Evolutionary conservation across 2,888 invertebrate species (phyloP).

Genomic region (Dasypogon diadema): DNA sequence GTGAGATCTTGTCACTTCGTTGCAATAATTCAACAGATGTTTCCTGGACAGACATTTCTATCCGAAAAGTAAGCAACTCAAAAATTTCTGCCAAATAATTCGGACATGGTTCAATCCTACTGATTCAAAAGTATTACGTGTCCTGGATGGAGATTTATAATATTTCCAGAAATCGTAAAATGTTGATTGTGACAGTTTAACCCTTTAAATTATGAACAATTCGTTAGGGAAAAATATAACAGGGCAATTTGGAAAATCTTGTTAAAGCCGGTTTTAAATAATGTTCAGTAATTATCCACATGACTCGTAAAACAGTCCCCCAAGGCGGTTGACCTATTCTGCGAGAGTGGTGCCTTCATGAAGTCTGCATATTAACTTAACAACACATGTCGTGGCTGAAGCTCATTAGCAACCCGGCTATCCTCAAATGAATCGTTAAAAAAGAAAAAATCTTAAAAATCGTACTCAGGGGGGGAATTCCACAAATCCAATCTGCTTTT

Average conservation of each 20-base stretch:
- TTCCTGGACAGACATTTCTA: too few relatives aligned
- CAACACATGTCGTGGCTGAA: constrained; percentile 45
- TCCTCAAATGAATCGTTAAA: constrained; percentile 18
- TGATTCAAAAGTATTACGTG: too few relatives aligned
- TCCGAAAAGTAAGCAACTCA: too few relatives aligned
- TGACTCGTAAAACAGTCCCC: constrained; percentile 37
- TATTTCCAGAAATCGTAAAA: constrained; percentile 6
- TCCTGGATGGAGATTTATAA: too few relatives aligned
- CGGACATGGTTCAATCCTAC: too few relatives aligned
- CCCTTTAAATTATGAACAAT: constrained; percentile 32
- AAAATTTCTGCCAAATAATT: too few relatives aligned
- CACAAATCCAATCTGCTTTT: constrained; percentile 41
- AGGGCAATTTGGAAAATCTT: constrained; percentile 29
- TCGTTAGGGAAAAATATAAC: constrained; percentile 31
- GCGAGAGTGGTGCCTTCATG: constrained; percentile 14
- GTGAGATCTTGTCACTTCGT: too few relatives aligned
- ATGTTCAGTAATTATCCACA: constrained; percentile 7
- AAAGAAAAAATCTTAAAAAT: constrained; percentile 28
- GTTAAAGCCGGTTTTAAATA: constrained; percentile 42
- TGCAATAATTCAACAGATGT: too few relatives aligned
- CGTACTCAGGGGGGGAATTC: constrained; percentile 39
- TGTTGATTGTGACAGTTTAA: constrained; percentile 22
- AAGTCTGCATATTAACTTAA: constrained; percentile 34
- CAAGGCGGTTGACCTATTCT: constrained; percentile 43
- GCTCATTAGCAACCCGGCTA: constrained; percentile 30